Conservation (phyloP, 1,140 invertebrate species). For the Eupristina koningsbergeri region DNA sequence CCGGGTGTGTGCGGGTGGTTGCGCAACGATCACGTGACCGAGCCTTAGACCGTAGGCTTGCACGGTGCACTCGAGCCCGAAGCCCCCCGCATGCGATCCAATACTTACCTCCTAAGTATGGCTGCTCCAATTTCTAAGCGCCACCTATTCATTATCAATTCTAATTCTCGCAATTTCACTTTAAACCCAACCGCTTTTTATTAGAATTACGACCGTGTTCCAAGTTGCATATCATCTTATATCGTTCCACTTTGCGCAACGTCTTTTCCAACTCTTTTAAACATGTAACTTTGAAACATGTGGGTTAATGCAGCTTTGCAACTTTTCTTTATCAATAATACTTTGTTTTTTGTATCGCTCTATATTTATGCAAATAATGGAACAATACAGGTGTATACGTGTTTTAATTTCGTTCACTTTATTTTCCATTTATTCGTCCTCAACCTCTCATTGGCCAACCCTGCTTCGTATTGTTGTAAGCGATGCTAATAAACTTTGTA, state of each 20-base stretch:
- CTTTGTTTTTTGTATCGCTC: not conserved
- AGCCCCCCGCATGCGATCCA: not conserved
- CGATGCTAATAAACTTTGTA: no score
- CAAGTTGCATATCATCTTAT: not conserved
- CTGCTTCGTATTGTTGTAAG: no score
- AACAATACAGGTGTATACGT: no score
- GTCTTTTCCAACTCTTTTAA: not conserved
- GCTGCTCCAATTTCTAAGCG: not conserved
- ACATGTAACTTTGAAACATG: not conserved
- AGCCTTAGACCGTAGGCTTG: not conserved
- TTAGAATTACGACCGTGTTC: not conserved
- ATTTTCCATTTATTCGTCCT: not conserved
- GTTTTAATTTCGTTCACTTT: not conserved
- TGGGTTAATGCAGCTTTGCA: not conserved
- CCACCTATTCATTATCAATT: conserved; percentile 9
- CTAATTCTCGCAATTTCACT: not conserved
- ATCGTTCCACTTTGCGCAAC: not conserved
- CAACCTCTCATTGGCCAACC: no score
- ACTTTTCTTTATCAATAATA: not conserved
- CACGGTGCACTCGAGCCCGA: not conserved
- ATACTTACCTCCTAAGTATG: not conserved
- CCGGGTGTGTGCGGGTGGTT: not conserved
- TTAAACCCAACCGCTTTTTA: not conserved
- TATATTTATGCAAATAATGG: no score
- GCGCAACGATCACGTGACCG: not conserved